phyloP scores from a whole-genome alignment of 2,888 invertebrate genomes.

The Timema cristinae region DNA sequence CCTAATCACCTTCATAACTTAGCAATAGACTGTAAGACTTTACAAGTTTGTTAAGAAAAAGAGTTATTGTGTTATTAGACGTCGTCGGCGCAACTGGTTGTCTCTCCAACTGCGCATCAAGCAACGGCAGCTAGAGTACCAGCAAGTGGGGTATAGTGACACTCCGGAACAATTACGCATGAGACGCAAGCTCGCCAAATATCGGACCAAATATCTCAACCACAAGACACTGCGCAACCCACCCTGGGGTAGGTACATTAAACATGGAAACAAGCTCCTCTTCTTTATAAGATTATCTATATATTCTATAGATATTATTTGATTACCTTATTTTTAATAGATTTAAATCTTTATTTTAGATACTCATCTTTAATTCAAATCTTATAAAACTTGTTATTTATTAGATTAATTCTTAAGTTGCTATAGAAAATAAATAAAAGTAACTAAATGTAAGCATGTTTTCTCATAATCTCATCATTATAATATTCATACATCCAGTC shows the following conservation, averaged over 20 bases:
- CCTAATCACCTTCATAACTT: too few species aligned
- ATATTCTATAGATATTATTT: not conserved
- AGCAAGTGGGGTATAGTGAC: constrained; percentile 58
- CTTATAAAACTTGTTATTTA: too few species aligned
- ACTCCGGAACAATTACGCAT: constrained; percentile 70
- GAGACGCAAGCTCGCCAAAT: constrained; percentile 76
- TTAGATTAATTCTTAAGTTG: too few species aligned
- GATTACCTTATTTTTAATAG: not conserved
- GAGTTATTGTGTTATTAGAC: constrained; percentile 42
- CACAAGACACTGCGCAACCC: constrained; percentile 69
- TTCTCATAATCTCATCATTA: too few species aligned
- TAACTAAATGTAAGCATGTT: too few species aligned
- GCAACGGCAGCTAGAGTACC: constrained; percentile 55
- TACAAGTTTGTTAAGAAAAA: too few species aligned
- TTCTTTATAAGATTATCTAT: not conserved
- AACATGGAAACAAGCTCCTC: not conserved
- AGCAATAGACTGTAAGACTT: too few species aligned
- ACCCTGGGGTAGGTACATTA: constrained; percentile 72
- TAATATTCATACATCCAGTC: too few species aligned
- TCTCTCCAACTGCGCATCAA: constrained; percentile 79
- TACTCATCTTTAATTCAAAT: too few species aligned
- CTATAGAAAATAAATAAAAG: too few species aligned
- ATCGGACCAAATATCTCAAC: constrained; percentile 74
- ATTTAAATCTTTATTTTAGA: too few species aligned
- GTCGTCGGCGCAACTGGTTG: constrained; percentile 78